Percentiles rank a stretch among this genome's conserved stretches.
Conservation (phyloP, 2,888 invertebrate genomes). For the Nowickia ferox region DNA sequence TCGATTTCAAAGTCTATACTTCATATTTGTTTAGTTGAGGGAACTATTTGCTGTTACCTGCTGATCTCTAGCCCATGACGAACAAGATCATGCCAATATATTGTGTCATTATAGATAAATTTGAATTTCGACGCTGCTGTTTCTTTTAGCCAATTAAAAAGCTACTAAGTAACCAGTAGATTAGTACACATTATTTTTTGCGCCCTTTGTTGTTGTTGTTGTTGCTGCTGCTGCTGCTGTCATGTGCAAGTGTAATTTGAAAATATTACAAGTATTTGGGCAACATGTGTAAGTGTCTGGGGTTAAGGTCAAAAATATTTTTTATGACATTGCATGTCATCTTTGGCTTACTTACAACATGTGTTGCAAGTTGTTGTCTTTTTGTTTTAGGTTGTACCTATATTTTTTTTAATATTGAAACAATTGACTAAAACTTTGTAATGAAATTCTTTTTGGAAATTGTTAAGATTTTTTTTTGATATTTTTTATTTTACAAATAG, state of each 20-base stretch:
- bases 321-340: constrained; percentile 49
- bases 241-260: constrained; percentile 9
- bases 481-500: too few species aligned
- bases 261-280: constrained; percentile 31
- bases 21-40: constrained; percentile 10
- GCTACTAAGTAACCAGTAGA: constrained; percentile 15
- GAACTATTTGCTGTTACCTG: not conserved
- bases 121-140: not conserved
- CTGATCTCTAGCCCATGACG: constrained; percentile 31
- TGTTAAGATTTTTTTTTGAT: not conserved
- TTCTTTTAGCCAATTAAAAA: constrained; percentile 18
- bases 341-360: constrained; percentile 44
- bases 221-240: not conserved
- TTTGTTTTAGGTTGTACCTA: not conserved
- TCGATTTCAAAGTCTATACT: constrained; percentile 77
- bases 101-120: constrained; percentile 28
- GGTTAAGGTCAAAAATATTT: constrained; percentile 25
- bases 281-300: constrained; percentile 46
- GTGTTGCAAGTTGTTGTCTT: constrained; percentile 54
- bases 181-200: constrained; percentile 37
- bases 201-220: constrained; percentile 8
- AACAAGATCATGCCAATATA: constrained; percentile 34
- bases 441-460: too few species aligned
- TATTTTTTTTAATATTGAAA: constrained; percentile 33
- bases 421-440: not conserved